phyloP scores from a whole-genome alignment of 2,888 invertebrate species.

The Meiosimyza decipiens region DNA sequence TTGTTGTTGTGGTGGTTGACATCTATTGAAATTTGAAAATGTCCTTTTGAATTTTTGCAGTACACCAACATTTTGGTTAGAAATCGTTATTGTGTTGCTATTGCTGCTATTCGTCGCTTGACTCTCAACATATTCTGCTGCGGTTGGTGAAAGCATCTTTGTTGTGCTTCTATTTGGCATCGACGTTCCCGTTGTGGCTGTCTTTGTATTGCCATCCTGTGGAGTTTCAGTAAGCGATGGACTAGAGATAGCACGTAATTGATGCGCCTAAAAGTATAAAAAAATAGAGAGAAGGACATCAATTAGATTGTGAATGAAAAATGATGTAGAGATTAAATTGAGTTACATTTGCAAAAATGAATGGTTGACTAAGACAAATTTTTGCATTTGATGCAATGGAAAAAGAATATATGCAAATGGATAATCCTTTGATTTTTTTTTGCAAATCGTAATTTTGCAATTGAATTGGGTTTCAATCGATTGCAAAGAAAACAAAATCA shows the following conservation, averaged over 20 bases:
- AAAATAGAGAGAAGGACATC: slow-evolving; percentile 21
- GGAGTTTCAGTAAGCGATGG: slow-evolving; percentile 61
- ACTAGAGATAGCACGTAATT: slow-evolving; percentile 66
- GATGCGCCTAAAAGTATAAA: slow-evolving; percentile 57
- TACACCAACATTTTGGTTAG: slow-evolving; percentile 66
- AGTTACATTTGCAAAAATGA: too few relatives aligned
- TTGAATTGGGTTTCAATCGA: too few relatives aligned
- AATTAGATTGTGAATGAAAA: too few relatives aligned
- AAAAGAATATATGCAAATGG: too few relatives aligned
- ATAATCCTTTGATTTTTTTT: too few relatives aligned
- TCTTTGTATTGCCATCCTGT: slow-evolving; percentile 32
- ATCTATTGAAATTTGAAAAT: slow-evolving; percentile 69
- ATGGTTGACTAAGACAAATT: too few relatives aligned
- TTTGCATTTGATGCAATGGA: too few relatives aligned
- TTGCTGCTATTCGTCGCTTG: slow-evolving; percentile 35
- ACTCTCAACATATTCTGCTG: slow-evolving; percentile 37
- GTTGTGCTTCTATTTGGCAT: background rate
- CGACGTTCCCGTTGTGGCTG: slow-evolving; percentile 39
- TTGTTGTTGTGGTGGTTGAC: slow-evolving; percentile 38
- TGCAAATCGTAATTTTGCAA: too few relatives aligned
- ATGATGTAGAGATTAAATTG: too few relatives aligned
- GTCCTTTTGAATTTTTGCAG: slow-evolving; percentile 79
- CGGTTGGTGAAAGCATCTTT: slow-evolving; percentile 13
- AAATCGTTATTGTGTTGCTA: slow-evolving; percentile 34
- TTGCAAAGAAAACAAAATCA: too few relatives aligned